These are phyloP conservation scores for Orycteropus afer DNA, from an alignment of 2,113 vertebrate species.

Conservation along the genomic window DNA sequence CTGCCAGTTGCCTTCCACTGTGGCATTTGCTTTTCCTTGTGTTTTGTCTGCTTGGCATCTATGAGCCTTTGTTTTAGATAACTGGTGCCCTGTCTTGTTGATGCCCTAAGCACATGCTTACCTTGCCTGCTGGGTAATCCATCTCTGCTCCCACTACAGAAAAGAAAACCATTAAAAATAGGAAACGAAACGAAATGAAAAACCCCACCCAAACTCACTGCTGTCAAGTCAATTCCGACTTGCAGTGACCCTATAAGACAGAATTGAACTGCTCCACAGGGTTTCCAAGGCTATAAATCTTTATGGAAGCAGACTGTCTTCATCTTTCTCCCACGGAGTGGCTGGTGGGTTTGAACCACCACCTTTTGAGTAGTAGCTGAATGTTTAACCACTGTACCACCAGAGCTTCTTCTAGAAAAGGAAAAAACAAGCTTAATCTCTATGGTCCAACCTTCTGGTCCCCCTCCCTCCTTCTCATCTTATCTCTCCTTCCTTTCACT, in stretches of 20 bases:
- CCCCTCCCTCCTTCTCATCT: background rate
- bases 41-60: background rate
- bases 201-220: too few species aligned
- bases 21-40: background rate
- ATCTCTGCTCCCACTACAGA: background rate
- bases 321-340: too few species aligned
- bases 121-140: background rate
- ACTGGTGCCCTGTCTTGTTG: background rate
- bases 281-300: too few species aligned
- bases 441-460: background rate
- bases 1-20: background rate
- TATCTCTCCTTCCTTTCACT: background rate
- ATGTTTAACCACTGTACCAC: too few species aligned
- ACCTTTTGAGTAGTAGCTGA: too few species aligned
- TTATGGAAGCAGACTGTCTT: too few species aligned
- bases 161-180: background rate
- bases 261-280: too few species aligned
- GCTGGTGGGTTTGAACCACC: too few species aligned
- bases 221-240: too few species aligned
- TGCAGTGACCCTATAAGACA: too few species aligned
- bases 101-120: background rate
- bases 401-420: constrained; percentile 18
- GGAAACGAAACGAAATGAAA: too few species aligned
- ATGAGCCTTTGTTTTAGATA: background rate
- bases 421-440: background rate